Evolutionary conservation across 2,113 vertebrate species (phyloP), one percentile per base, ranked within the genome.

Genomic region (Cariama cristata): DNA sequence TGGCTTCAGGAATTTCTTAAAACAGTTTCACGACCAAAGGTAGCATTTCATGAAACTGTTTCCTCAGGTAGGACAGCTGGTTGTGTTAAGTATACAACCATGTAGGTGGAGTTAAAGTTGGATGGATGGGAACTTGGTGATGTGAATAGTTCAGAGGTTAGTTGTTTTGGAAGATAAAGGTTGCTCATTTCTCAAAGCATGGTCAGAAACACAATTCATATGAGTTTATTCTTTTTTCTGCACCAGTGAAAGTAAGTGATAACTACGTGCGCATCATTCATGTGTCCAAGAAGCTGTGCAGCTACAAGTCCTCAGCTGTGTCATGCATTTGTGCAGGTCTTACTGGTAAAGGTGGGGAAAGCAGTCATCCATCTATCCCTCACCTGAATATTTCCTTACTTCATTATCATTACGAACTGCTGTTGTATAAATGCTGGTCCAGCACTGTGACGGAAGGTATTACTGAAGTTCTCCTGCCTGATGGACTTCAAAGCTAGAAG

Each of bases 211-310:
- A 91, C 28, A 68, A 22, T 50, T 40, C 8, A 33, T 63, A 32
- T 20, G 18, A 58, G 4, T 44, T 44, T 47, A 45, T 26, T 66
- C 15, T 7, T 30, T 79, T 20, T 79, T 74, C 33, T 50, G 49
- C 63, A 63, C 14, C 42, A 52, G 33, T 58, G 59, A 68, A 56
- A 66, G 47, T 33, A 73, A 62, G 13, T 14, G 49, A 55, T 22
- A 87, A 62, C 20, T 55, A 28, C 0, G 1, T 7, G 24, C 2
- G 0, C 26, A 14, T 45, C 1, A 0, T 22, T 87, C 59, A 20
- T 38, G 13, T 67, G 53, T 18, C 50, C 0, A 1, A 59, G 50
- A 71, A 76, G 47, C 45, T 3, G 0, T 19, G 71, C 42, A 82
- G 24, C 14, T 45, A 19, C 27, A 30, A 55, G 12, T 28, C 45